Base-by-base conservation (phyloP, 2,113 vertebrate species). In the Dolichallabes microphthalmus region DNA sequence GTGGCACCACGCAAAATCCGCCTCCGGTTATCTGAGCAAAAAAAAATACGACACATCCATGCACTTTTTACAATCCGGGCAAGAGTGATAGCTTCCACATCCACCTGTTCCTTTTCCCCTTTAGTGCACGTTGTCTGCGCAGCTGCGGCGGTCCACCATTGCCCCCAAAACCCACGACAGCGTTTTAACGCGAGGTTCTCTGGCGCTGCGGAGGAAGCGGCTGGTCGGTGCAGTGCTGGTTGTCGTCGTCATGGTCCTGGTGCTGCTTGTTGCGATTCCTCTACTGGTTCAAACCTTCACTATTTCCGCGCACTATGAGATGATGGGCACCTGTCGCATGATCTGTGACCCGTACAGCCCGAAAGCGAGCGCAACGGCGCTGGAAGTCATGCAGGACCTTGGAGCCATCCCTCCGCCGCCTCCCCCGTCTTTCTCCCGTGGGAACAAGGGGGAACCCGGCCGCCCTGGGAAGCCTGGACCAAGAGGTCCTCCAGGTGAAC, bases 261-360 rank as follows among this genome's bases (percentile, higher is more conserved):
- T 94, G 69, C 91, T 97, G 39, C 92, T 97, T 6, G 92, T 97
- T 60, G 94, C 94, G 4, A 90, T 96, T 27, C 95, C 96, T 1
- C 86, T 96, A 85, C 91, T 95, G 87, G 91, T 97, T 88, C 94
- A 95, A 87, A 95, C 93, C 71, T 92, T 95, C 35, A 91, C 92
- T 52, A 89, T 93, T 25, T 91, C 92, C 0, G 96, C 94, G 39
- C 96, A 96, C 93, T 97, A 97, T 85, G 96, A 97, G 92, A 97
- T 97, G 96, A 94, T 97, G 95, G 96, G 96, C 86, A 97, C 96
- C 82, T 97, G 96, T 88, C 94, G 96, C 89, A 97, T 97, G 96
- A 96, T 96, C 91, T 97, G 96, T 84, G 96, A 97, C 91, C 96
- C 96, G 0, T 97, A 97, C 92, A 93, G 86, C 84, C 86, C 94